Base-by-base conservation (phyloP, 2,113 vertebrate species). In the Pygoscelis adeliae region DNA sequence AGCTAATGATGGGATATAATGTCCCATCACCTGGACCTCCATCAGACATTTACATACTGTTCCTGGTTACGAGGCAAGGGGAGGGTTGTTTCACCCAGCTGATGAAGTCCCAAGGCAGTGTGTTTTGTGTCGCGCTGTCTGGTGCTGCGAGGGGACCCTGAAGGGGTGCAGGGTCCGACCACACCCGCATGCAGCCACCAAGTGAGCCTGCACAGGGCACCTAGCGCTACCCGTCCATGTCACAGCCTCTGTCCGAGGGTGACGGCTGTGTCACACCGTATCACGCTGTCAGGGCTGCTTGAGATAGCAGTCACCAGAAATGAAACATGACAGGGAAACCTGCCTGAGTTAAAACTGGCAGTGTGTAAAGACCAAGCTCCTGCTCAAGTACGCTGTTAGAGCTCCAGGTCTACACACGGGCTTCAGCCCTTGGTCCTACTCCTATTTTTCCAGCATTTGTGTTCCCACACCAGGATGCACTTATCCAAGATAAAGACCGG, bases 151-250 rank as follows among this genome's bases (percentile, higher is more conserved):
- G 34, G 29, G 38, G 23, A 76, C 52, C 52, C 55, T 12, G 17
- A 29, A 29, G 38, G 59, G 66, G 11, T 5, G 38, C 66, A 86
- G 62, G 47, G 58, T 42, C 32, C 2, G 3, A 18, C 76, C 42
- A 1, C 4, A 11, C 12, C 20, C 20, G 1, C 9, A 0, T 5
- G 26, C 30, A 38, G 27, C 50, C 9, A 1, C 40, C 53, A 11
- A 1, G 38, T 4, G 71, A 72, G 19, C 15, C 50, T 40, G 26
- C 32, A 10, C 17, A 30, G 74, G 78, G 59, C 79, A 36, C 56
- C 50, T 12, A 10, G 50, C 2, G 20, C 44, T 66, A 34, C 79
- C 36, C 61, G 3, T 2, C 23, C 29, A 1, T 0, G 3, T 13
- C 83, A 2, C 77, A 63, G 52, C 17, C 84, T 29, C 7, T 12